Evolutionary conservation across 2,888 invertebrate species (phyloP), one percentile per base, ranked within the genome.

Genomic region (Sinodicranocentrus sp.): DNA sequence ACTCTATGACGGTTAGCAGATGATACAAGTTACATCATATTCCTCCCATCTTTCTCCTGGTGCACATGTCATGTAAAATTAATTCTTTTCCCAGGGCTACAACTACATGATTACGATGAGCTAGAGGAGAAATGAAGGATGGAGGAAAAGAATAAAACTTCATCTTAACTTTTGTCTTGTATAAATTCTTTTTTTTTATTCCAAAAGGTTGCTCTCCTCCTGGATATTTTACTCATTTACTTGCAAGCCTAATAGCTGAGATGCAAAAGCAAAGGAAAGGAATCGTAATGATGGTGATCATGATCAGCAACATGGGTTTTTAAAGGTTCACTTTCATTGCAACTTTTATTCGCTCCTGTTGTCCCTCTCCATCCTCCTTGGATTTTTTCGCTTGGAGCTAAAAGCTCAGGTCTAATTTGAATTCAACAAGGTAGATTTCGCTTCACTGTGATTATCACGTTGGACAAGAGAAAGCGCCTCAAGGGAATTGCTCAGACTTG

Each of bases 381-480:
- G 8, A 5, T 13, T 28, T 17, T 67, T 23, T 67, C 65, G 57
- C 77, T 70, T 23, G 59, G 23, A 61, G 78, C 68, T 15, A 78
- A 44, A 70, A 10, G 33, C 33, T 78, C 57, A 68, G 21, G 33
- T 70, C 65, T 71, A 63, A 52, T 65, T 71, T 63, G 54, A 65
- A 72, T 72, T 72, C 39, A 65, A 39, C 43, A 76, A 21, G 76
- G 28, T 21, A 23, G 65, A 25, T 23, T 13, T 2, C 15, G 17
- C 61, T 28, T 17, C 57, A 23, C 26, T 63, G 15, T 10, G 52
- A 78, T 72, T 79, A 63, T 71, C 63, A 65, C 52, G 39, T 28
- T 68, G 48, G 68, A 70, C 48, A 44, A 80, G 70, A 75, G 75
- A 75, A 61, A 75, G 82, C 26, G 82, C 82, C 82, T 23, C 75